Conservation (phyloP, 2,113 vertebrate species). For the Balaenoptera acutorostrata region DNA sequence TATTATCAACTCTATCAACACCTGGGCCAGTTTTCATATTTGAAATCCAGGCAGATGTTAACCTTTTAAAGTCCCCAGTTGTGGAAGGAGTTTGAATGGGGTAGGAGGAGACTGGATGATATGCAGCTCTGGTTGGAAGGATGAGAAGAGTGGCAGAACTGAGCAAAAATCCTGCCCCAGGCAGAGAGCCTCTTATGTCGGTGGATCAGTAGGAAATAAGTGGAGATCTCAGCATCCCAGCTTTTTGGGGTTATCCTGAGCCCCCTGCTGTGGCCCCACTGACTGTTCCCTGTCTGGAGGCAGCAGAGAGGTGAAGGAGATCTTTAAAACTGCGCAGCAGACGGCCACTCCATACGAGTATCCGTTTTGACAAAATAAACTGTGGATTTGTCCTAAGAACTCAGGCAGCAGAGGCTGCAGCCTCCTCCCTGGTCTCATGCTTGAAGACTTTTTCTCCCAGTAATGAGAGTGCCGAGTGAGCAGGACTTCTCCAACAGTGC, state of each 20-base stretch:
- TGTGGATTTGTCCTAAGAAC: slow-evolving; percentile 75
- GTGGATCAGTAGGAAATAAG: background rate
- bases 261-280: background rate
- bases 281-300: background rate
- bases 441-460: slow-evolving; percentile 77
- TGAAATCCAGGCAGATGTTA: background rate
- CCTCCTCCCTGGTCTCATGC: slow-evolving; percentile 59
- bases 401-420: slow-evolving; percentile 56
- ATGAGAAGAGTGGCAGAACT: background rate
- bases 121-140: background rate
- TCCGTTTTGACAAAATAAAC: slow-evolving; percentile 62
- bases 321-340: background rate
- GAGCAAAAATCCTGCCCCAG: background rate
- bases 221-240: background rate
- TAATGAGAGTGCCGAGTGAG: slow-evolving; percentile 75
- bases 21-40: background rate
- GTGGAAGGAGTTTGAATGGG: background rate
- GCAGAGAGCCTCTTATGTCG: background rate
- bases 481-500: slow-evolving; percentile 70
- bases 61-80: background rate
- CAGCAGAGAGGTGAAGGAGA: background rate
- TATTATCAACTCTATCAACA: background rate
- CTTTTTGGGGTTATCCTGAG: background rate
- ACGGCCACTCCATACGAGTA: background rate
- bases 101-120: background rate